These are phyloP conservation scores for Elysia chlorotica DNA, from an alignment of 1,140 invertebrate genomes.

Conservation along the genomic window DNA sequence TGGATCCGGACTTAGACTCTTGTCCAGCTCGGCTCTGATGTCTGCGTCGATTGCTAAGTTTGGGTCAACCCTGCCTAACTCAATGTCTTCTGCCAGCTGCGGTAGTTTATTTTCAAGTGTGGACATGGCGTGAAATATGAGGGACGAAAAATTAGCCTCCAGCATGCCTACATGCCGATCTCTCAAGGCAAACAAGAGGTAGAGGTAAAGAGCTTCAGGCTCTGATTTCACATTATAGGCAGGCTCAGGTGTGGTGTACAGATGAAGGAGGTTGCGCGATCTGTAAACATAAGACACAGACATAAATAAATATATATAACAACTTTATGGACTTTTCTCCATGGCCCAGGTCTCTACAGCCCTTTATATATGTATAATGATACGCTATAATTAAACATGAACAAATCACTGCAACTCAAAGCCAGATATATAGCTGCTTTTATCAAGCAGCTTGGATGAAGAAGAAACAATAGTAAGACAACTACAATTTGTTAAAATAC, in stretches of 20 bases:
- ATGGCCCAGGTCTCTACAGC: neutral
- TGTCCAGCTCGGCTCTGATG: slow-evolving; percentile 44
- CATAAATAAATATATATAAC: neutral
- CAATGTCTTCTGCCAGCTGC: slow-evolving; percentile 48
- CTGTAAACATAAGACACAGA: slow-evolving; percentile 28
- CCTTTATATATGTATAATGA: neutral
- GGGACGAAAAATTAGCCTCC: slow-evolving; percentile 59
- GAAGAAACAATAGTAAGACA: no score
- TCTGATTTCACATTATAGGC: slow-evolving; percentile 54
- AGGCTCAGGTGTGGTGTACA: slow-evolving; percentile 54
- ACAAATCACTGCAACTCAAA: neutral
- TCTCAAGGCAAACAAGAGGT: slow-evolving; percentile 56
- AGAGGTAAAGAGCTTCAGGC: slow-evolving; percentile 56
- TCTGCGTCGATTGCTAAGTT: slow-evolving; percentile 41
- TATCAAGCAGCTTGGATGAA: neutral
- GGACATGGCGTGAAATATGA: slow-evolving; percentile 50
- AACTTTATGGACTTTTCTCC: neutral
- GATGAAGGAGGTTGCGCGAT: slow-evolving; percentile 47
- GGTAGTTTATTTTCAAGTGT: slow-evolving; percentile 44
- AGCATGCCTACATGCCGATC: slow-evolving; percentile 55
- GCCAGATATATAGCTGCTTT: neutral
- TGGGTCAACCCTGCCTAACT: slow-evolving; percentile 43
- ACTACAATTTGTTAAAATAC: no score
- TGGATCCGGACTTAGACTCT: slow-evolving; percentile 45
- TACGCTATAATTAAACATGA: neutral